Base-by-base conservation (phyloP, 2,797 vertebrate species). In the Aselliscus stoliczkanus region DNA sequence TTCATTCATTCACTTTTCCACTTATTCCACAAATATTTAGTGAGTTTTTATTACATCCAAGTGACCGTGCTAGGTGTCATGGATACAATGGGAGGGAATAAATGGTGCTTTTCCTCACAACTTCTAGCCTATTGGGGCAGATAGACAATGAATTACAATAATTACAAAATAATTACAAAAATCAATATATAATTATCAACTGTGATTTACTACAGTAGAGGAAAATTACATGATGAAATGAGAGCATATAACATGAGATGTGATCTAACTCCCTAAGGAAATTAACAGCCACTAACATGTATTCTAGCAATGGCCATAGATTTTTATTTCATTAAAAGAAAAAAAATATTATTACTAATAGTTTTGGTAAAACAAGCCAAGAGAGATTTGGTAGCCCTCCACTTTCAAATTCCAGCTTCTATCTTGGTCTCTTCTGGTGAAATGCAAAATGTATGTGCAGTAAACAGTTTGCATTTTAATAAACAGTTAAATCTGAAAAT, bases 171-270 rank as follows among this genome's bases (percentile, higher is more conserved):
- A 87, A 93, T 89, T 84, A 96, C 27, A 93, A 90, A 93, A 94
- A 88, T 86, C 79, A 91, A 91, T 73, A 93, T 73, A 81, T 89
- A 96, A 92, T 42, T 79, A 93, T 80, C 79, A 89, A 76, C 34
- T 88, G 4, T 88, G 56, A 90, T 52, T 89, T 84, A 70, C 25
- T 87, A 47, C 23, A 95, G 42, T 8, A 93, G 50, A 93, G 72
- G 37, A 87, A 91, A 90, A 52, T 62, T 42, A 76, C 15, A 80
- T 1, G 62, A 65, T 88, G 64, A 94, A 95, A 94, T 70, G 17
- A 89, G 11, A 81, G 39, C 14, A 81, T 56, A 5, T 79, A 70
- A 84, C 23, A 54, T 7, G 12, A 97, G 29, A 77, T 80, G 52
- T 80, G 47, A 84, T 69, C 52, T 94, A 87, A 87, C 79, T 93